Evolutionary conservation across 2,888 invertebrate genomes (phyloP).

Genomic region (Pandemis corylana): DNA sequence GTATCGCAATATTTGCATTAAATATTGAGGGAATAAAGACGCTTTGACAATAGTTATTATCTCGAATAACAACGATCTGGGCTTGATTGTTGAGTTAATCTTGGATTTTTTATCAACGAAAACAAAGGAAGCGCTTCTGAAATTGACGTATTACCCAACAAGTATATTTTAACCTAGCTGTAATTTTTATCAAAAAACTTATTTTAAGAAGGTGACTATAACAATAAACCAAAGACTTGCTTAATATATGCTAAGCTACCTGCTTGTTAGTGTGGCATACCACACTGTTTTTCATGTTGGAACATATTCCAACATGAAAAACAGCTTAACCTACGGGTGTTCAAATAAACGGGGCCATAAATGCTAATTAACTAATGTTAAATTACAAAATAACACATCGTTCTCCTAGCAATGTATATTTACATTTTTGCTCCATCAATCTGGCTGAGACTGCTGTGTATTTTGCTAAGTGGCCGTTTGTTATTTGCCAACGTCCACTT

Average conservation of each 20-base stretch:
- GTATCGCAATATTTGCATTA: constrained; percentile 22
- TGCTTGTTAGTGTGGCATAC: not conserved
- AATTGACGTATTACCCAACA: no score
- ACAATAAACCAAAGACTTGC: no score
- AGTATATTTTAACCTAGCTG: no score
- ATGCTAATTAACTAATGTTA: constrained; percentile 34
- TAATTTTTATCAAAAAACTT: no score
- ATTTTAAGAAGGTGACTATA: no score
- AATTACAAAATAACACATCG: constrained; percentile 27
- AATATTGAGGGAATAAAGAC: constrained; percentile 14
- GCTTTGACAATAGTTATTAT: constrained; percentile 16
- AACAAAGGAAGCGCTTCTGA: no score
- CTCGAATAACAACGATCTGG: not conserved
- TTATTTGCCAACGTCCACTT: constrained; percentile 30
- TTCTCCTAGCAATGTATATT: constrained; percentile 12
- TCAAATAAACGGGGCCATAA: constrained; percentile 15
- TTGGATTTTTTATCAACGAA: no score
- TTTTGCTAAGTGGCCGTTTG: constrained; percentile 31
- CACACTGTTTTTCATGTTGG: not conserved
- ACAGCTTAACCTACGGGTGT: not conserved
- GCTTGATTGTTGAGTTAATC: not conserved
- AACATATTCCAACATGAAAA: constrained; percentile 1
- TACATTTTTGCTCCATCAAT: constrained; percentile 36
- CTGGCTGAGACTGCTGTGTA: constrained; percentile 26
- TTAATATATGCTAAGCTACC: not conserved